A percentile compares a stretch with the other conserved stretches of the same genome.
Conservation (phyloP, 2,888 invertebrate species). For the Polydrusus cervinus region DNA sequence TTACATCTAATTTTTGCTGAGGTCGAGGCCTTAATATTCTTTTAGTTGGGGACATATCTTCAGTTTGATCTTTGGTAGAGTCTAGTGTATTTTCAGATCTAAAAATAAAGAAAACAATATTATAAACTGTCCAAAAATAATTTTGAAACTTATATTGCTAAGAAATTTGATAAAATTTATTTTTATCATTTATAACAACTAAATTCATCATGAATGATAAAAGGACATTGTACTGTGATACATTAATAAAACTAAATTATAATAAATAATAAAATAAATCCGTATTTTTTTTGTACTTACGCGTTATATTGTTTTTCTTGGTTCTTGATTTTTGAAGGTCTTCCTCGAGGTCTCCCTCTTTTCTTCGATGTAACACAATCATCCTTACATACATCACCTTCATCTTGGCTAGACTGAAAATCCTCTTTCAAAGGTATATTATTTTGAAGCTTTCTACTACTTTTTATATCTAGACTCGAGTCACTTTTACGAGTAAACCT, state of each 20-base stretch:
- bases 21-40: constrained; percentile 9
- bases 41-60: background rate
- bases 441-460: background rate
- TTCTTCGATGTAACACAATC: background rate
- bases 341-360: constrained; percentile 4
- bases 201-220: too few species aligned
- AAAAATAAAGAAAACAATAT: background rate
- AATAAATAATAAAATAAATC: too few species aligned
- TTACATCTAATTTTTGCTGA: background rate
- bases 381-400: constrained; percentile 5
- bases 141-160: too few species aligned
- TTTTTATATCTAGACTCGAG: background rate
- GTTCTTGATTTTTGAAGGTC: background rate
- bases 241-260: too few species aligned
- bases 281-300: background rate
- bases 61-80: background rate
- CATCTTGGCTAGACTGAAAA: constrained; percentile 16
- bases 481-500: background rate
- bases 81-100: background rate
- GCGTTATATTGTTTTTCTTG: background rate
- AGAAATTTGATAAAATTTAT: too few species aligned
- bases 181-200: too few species aligned
- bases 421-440: background rate
- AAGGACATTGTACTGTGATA: too few species aligned
- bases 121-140: background rate